Base-by-base conservation (phyloP, 2,888 invertebrate genomes). In the Nezara viridula region DNA sequence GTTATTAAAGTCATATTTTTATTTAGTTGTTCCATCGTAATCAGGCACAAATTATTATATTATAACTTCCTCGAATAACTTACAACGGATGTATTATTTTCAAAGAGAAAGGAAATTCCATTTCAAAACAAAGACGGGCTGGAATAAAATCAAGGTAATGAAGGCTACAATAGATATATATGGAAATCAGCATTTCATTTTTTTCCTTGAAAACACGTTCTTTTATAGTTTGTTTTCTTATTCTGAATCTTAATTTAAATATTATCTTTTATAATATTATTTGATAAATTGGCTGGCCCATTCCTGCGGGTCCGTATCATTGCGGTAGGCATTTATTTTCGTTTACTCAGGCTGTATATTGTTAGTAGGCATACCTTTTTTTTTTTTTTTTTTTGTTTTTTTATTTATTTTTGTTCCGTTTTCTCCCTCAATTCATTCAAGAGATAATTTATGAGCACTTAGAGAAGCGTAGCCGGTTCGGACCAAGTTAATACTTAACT, bases 151-250 rank as follows among this genome's bases (percentile, higher is more conserved):
- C 44, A 81, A 81, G 81, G 44, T 44, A 81, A 81, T 81, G 12
- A 47, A 81, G 81, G 81, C 5, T 40, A n/a, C 44, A 9, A 44
- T 1, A 6, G 9, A 81, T 44, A 81, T 44, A 81, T 14, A 81
- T 44, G 40, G 81, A 44, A 81, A 73, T 37, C 44, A n/a, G 12
- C 44, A 47, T 81, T 73, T 73, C 44, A 81, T 44, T 24, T 81
- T 73, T 81, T 81, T 14, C 44, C 81, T 81, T 81, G 81, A 21
- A 44, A 81, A 81, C 81, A 81, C 21, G 81, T 81, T 44, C 81
- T 47, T n/a, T n/a, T 44, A 81, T 81, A 12, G 14, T 47, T 81
- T 81, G 4, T 44, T 44, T 81, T 81, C 10, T 81, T 77, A 44
- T 44, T 81, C 32, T 81, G 81, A 47, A 44, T 81, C 14, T 37